A percentile compares a stretch with the other conserved stretches of the same genome.
Evolutionary conservation across 2,113 vertebrate species (phyloP).

Genomic region (Rhizomys pruinosus): DNA sequence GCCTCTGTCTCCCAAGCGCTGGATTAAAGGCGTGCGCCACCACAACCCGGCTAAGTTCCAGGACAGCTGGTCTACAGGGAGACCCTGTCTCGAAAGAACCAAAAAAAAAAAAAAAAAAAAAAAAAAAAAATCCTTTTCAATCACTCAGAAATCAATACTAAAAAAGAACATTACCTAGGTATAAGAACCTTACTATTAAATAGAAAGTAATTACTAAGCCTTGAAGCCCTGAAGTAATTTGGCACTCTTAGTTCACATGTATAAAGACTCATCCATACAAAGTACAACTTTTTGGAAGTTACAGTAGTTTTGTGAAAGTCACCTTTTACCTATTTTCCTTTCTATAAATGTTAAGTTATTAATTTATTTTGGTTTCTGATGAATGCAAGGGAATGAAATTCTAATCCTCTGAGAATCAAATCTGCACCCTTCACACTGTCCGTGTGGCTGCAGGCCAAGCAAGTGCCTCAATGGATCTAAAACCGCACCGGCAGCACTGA

Average conservation of each 20-base stretch:
- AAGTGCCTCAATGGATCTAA: slow-evolving; percentile 48
- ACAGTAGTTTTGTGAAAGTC: slow-evolving; percentile 33
- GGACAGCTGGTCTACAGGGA: too few relatives aligned
- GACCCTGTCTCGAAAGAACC: too few relatives aligned
- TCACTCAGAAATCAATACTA: slow-evolving; percentile 30
- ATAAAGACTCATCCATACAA: slow-evolving; percentile 3
- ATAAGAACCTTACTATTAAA: background rate
- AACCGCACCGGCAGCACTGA: background rate
- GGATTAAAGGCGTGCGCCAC: too few relatives aligned
- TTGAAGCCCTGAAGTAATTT: slow-evolving; percentile 43
- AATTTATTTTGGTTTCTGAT: background rate
- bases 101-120: too few relatives aligned
- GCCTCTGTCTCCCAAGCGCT: too few relatives aligned
- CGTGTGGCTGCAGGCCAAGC: background rate
- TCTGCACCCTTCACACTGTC: background rate
- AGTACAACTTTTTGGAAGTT: slow-evolving; percentile 18
- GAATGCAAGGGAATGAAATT: background rate
- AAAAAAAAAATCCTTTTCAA: background rate
- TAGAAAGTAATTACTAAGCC: slow-evolving; percentile 36
- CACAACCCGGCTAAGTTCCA: too few relatives aligned
- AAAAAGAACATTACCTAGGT: slow-evolving; percentile 5
- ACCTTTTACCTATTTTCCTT: background rate
- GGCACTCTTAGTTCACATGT: slow-evolving; percentile 17
- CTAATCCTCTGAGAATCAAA: background rate
- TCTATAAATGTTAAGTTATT: background rate